A percentile compares a stretch with the other conserved stretches of the same genome.
phyloP scores from a whole-genome alignment of 2,797 vertebrate species.

The Bucorvus abyssinicus region DNA sequence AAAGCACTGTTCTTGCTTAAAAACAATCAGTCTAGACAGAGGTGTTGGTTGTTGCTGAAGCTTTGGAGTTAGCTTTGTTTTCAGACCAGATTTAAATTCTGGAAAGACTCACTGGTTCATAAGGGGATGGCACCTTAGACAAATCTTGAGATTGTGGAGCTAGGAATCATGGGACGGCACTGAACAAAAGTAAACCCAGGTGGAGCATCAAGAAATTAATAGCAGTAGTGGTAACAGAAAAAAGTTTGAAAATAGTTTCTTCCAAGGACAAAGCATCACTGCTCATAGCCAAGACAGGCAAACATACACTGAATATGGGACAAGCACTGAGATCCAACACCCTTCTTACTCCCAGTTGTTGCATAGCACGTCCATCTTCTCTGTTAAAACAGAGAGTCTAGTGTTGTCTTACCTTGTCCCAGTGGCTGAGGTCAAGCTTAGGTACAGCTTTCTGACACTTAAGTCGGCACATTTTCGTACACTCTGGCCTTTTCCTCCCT shows the following conservation, averaged over 20 bases:
- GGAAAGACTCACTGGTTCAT: background rate
- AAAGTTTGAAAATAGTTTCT: background rate
- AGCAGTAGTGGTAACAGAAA: background rate
- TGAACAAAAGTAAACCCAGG: background rate
- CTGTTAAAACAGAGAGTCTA: background rate
- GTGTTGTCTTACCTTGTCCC: background rate
- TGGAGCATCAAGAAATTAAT: background rate
- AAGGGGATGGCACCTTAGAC: background rate
- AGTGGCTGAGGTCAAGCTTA: background rate
- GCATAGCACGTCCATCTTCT: background rate
- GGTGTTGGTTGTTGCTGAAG: background rate
- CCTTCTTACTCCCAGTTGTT: background rate
- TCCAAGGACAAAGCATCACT: background rate
- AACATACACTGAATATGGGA: background rate
- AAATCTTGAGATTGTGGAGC: background rate
- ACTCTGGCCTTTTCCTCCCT: background rate
- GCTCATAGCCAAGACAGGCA: background rate
- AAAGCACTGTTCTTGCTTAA: slow-evolving; percentile 32
- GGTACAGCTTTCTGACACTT: background rate
- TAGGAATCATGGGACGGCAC: background rate
- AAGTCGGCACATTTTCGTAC: background rate
- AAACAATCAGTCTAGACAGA: slow-evolving; percentile 20
- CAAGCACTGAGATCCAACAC: background rate
- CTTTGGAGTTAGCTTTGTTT: background rate
- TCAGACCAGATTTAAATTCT: slow-evolving; percentile 29